Evolutionary conservation across 2,888 invertebrate species (phyloP).

Genomic region (Acanthosepion pharaonis): DNA sequence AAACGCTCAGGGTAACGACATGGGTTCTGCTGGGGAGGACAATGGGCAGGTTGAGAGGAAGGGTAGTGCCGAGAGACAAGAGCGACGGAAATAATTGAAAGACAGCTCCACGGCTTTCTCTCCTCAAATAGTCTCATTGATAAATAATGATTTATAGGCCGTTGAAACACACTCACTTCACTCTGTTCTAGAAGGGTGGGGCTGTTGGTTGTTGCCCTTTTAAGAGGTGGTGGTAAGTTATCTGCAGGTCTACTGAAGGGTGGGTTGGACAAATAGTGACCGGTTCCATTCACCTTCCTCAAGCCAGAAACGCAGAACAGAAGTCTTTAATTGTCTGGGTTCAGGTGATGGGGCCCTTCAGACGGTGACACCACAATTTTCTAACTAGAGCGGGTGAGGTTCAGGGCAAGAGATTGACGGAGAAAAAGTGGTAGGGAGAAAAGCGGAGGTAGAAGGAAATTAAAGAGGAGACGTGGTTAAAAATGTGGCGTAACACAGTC

Average conservation of each 20-base stretch:
- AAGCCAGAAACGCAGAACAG: not conserved
- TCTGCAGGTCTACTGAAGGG: not conserved
- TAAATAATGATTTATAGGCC: slow-evolving; percentile 22
- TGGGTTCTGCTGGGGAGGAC: not conserved
- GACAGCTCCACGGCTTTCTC: not conserved
- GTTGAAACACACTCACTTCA: not conserved
- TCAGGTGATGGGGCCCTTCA: not conserved
- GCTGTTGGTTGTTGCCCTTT: not conserved
- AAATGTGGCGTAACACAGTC: not conserved
- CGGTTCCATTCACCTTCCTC: not conserved
- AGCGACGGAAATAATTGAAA: not conserved
- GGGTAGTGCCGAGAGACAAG: not conserved
- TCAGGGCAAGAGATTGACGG: not conserved
- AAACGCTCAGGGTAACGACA: not conserved
- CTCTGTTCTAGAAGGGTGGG: not conserved
- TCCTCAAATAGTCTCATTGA: not conserved
- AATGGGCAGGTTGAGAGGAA: not conserved
- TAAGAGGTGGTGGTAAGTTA: not conserved
- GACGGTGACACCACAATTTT: not conserved
- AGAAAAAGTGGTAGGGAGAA: not conserved
- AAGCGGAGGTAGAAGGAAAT: not conserved
- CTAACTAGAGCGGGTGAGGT: not conserved
- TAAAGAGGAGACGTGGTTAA: not conserved
- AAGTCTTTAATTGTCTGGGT: not conserved
- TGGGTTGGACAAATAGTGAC: not conserved